Evolutionary conservation across 1,140 invertebrate genomes (phyloP), one percentile per base, ranked within the genome.

Genomic region (Calliphora vicina): DNA sequence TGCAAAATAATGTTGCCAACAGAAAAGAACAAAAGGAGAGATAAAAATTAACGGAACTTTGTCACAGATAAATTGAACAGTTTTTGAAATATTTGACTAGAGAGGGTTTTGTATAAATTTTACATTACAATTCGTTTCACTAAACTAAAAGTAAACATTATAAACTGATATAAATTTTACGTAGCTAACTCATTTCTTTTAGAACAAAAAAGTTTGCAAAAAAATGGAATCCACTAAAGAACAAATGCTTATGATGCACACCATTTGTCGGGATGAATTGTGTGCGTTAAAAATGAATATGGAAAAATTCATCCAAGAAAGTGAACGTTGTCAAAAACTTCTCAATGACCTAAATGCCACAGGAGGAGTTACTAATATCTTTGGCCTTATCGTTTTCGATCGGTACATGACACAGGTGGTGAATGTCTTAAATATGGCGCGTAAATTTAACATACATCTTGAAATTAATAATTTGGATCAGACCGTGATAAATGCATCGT

Each of bases 391-490:
- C 15, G 80, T 80, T 9, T 83, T 81, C 43, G 80, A 83, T 29
- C 27, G 80, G 4, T 83, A 83, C 20, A 83, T 83, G 83, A 45
- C 83, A 4, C 78, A 80, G 9, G 17, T 83, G 15, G 43, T 25
- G 2, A 45, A 43, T 9, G 71, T 81, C 0, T 43, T 43, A 15
- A 82, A 83, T 29, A 57, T 83, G 20, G 80, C 83, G 26, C 80
- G 83, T 2, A 83, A 83, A 82, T 83, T 83, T 35, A 83, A 83
- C 20, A 83, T 83, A 2, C 80, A 83, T 5, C 80, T 83, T 2
- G 20, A 83, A 76, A 42, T 83, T 2, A 80, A 81, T 50, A 73
- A 73, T 25, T 8, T 83, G 12, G 25, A 35, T 45, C 43, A 83
- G 23, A 74, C 78, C 10, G 74, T 43, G 42, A 23, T 78, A 0